Evolutionary conservation across 1,140 invertebrate species (phyloP).

Genomic region (Drosophila pandora): DNA sequence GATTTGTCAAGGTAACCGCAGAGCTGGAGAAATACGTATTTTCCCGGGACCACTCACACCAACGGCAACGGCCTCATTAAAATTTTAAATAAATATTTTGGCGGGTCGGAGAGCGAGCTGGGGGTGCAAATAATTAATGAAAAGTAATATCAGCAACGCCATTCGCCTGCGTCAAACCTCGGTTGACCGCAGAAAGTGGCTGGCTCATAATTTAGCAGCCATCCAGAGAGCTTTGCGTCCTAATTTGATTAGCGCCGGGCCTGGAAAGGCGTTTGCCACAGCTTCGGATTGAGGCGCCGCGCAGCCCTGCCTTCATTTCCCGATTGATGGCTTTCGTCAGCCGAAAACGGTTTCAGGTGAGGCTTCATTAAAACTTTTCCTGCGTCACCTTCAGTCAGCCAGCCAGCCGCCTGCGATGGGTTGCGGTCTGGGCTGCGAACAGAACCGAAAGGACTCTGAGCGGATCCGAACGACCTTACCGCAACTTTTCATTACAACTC

Average conservation of each 20-base stretch:
- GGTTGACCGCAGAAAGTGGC: conserved; percentile 47
- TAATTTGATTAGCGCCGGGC: conserved; percentile 45
- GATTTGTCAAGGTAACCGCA: conserved; percentile 50
- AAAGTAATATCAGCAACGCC: conserved; percentile 51
- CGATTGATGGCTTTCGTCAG: conserved; percentile 39
- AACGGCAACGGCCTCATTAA: conserved; percentile 29
- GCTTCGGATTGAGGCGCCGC: conserved; percentile 24
- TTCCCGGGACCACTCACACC: conserved; percentile 34
- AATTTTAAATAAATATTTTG: conserved; percentile 54
- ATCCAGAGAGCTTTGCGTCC: conserved; percentile 31
- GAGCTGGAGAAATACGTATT: neutral
- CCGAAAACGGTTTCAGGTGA: conserved; percentile 28
- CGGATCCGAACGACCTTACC: conserved; percentile 15
- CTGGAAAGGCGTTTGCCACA: conserved; percentile 34
- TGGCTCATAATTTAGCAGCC: conserved; percentile 35
- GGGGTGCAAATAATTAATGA: conserved; percentile 53
- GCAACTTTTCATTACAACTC: conserved; percentile 42
- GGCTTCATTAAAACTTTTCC: conserved; percentile 48
- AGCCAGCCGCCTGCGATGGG: conserved; percentile 13
- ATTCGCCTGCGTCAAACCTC: conserved; percentile 40
- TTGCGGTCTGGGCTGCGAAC: conserved; percentile 13
- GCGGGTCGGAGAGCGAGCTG: conserved; percentile 15
- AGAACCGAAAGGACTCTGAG: neutral
- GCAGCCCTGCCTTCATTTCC: conserved; percentile 16
- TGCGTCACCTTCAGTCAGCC: conserved; percentile 12